Percentiles rank a stretch among this genome's conserved stretches.
These are phyloP conservation scores for Chesias legatella DNA, from an alignment of 2,888 invertebrate species.

Conservation along the genomic window DNA sequence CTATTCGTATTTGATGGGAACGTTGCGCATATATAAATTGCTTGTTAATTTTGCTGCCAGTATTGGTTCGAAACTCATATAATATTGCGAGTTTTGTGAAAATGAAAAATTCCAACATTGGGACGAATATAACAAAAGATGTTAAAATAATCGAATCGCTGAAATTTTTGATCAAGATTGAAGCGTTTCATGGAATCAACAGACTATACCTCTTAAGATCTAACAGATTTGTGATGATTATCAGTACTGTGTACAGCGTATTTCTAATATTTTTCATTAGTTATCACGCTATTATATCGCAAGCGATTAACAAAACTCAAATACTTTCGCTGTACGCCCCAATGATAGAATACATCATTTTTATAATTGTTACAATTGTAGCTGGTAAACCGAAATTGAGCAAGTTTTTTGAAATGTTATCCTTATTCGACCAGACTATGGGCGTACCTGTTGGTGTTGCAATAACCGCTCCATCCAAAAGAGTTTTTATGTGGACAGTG, in stretches of 20 bases:
- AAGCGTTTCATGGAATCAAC: neutral
- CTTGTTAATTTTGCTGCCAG: too few species aligned
- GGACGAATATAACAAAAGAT: neutral
- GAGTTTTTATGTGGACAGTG: constrained; percentile 22
- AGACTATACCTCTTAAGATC: constrained; percentile 27
- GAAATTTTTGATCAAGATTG: neutral
- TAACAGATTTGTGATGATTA: too few species aligned
- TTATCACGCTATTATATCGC: too few species aligned
- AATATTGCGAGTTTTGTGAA: too few species aligned
- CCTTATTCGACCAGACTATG: constrained; percentile 42
- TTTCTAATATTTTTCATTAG: too few species aligned
- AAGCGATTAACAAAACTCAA: neutral
- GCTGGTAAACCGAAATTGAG: constrained; percentile 33
- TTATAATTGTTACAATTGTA: constrained; percentile 35
- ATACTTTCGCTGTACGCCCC: constrained; percentile 33
- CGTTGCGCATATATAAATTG: too few species aligned
- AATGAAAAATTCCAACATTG: too few species aligned
- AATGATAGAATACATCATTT: constrained; percentile 37
- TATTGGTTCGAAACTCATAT: too few species aligned
- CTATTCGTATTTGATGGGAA: too few species aligned
- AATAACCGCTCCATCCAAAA: constrained; percentile 23
- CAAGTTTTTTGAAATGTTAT: constrained; percentile 39
- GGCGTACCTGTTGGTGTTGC: constrained; percentile 40
- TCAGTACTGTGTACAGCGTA: too few species aligned
- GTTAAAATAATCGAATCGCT: neutral